A percentile compares a stretch with the other conserved stretches of the same genome.
Evolutionary conservation across 1,140 invertebrate genomes (phyloP).

Genomic region (Psix sp.): DNA sequence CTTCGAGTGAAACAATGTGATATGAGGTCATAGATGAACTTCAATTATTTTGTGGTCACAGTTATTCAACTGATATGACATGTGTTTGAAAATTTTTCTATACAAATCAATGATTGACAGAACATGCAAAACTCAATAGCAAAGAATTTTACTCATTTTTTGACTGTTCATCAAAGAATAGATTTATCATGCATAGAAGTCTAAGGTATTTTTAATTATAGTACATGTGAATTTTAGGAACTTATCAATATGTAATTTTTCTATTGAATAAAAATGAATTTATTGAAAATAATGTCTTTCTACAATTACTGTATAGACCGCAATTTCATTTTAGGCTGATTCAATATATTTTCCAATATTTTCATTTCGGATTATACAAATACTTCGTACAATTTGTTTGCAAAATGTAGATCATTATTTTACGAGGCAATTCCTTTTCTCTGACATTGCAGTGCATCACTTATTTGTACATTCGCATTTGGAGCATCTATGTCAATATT

Average conservation of each 20-base stretch:
- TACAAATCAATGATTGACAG: slow-evolving; percentile 18
- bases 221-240: slow-evolving; percentile 36
- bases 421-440: too few species aligned
- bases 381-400: too few species aligned
- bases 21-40: slow-evolving; percentile 44
- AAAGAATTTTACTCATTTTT: slow-evolving; percentile 34
- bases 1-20: slow-evolving; percentile 48
- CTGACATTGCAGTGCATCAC: too few species aligned
- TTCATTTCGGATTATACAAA: too few species aligned
- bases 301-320: too few species aligned
- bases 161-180: slow-evolving; percentile 20
- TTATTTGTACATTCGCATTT: too few species aligned
- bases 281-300: slow-evolving; percentile 33
- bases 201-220: slow-evolving; percentile 31
- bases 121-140: slow-evolving; percentile 18
- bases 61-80: slow-evolving; percentile 31
- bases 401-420: too few species aligned
- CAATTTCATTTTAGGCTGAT: too few species aligned
- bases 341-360: too few species aligned
- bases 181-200: slow-evolving; percentile 29
- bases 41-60: slow-evolving; percentile 29
- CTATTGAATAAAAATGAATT: slow-evolving; percentile 35
- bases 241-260: slow-evolving; percentile 39
- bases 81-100: slow-evolving; percentile 42
- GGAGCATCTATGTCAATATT: too few species aligned